Base-by-base conservation (phyloP, 1,140 invertebrate species). In the Trypoxylus dichotomus region DNA sequence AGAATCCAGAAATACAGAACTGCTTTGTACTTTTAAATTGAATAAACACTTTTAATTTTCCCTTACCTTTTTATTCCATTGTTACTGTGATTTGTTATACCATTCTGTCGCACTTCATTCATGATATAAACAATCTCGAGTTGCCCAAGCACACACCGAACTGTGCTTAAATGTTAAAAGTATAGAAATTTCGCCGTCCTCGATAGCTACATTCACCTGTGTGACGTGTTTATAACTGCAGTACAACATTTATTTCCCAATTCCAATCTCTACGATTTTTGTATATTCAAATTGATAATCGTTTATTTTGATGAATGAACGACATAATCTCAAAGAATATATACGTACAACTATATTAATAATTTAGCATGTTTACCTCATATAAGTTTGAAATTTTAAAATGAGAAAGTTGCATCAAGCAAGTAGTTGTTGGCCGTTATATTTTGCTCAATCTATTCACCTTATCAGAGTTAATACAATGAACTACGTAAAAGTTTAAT, bases 161-260 rank as follows among this genome's bases (percentile, higher is more conserved):
- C 60, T 25, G 25, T 27, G 60, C 60, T 63, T 63, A 63, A 63
- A 63, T 63, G 60, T 63, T 63, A 63, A 63, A 63, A 63, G 19
- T 24, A 63, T 7, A 6, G 60, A 63, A 63, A 63, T 63, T 63
- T 63, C 60, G 60, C 60, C 21, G 60, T 63, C 60, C 60, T 63
- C 60, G 60, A 63, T 24, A 63, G 24, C 60, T 19, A 63, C 60
- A 63, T 63, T 63, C 60, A 63, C 60, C 60, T 63, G 60, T 13
- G 60, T 63, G 60, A 63, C 60, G 60, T 63, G 24, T 63, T 3
- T 11, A 63, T 13, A 24, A 63, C 60, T 24, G 25, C 21, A 63
- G 10, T 25, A 63, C 24, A 19, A 5, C 60, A 63, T 63, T 24
- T 24, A 10, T 63, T 63, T 11, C 21, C 19, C 21, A 63, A 63